Base-by-base conservation (phyloP, 2,113 vertebrate genomes). In the Brachyhypopomus gauderio region DNA sequence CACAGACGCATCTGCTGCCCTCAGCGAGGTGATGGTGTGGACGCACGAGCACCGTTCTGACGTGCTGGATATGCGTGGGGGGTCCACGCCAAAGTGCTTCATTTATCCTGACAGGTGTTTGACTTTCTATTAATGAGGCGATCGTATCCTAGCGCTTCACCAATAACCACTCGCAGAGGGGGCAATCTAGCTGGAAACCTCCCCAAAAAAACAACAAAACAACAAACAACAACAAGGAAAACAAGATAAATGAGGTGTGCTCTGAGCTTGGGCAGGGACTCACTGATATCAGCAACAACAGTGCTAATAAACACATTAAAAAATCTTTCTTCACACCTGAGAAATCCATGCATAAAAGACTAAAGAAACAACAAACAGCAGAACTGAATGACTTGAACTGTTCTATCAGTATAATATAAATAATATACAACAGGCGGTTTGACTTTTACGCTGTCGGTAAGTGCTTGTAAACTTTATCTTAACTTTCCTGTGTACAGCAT, bases 221-320 rank as follows among this genome's bases (percentile, higher is more conserved):
- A 23, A 22, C 20, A 45, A 60, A 79, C 22, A 52, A 52, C 9
- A 52, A 52, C 0, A 52, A 52, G 41, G 7, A 45, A 6, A 45
- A 52, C 9, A 52, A 52, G 12, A 11, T 14, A 52, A 52, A 14
- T 12, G 9, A 14, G 45, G 8, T 22, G 25, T 19, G 19, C 8
- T 62, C 14, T 20, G 59, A 55, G 58, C 14, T 30, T 11, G 22
- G 36, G 1, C 7, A 38, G 22, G 6, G 41, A 19, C 55, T 67
- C 45, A 80, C 52, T 75, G 79, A 64, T 66, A 66, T n/a, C 23
- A 71, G 56, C 25, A 34, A 17, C 30, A 7, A 45, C 22, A 17
- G 59, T n/a, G 41, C 16, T n/a, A 55, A 67, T 66, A 52, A 75
- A 41, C 45, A 59, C 67, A 80, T 74, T 36, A 66, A 58, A 60